Evolutionary conservation across 2,888 invertebrate species (phyloP).

Genomic region (Pterobdella sp.): DNA sequence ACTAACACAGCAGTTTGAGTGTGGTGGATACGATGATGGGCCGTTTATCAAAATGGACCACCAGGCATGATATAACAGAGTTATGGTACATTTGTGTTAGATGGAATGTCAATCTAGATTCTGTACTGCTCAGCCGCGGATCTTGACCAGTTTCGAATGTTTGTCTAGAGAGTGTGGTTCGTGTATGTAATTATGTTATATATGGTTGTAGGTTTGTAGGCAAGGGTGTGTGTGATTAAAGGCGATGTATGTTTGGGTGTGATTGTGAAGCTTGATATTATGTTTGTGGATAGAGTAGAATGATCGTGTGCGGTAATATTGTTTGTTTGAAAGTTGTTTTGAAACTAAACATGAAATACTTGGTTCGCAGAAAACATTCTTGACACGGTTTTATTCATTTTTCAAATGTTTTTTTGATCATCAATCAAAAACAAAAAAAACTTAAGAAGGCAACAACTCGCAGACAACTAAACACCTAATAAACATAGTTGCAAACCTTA

Average conservation of each 20-base stretch:
- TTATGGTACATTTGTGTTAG: conserved; percentile 15
- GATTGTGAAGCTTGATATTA: too few species aligned
- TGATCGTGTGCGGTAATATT: too few species aligned
- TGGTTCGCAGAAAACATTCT: too few species aligned
- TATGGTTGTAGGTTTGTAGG: neutral
- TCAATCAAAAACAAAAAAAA: too few species aligned
- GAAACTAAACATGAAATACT: too few species aligned
- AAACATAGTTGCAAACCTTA: conserved; percentile 3
- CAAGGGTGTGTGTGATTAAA: neutral
- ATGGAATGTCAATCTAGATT: conserved; percentile 22
- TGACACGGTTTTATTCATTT: too few species aligned
- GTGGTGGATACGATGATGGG: neutral
- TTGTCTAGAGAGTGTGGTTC: neutral
- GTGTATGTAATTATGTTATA: conserved; percentile 4
- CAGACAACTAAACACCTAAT: too few species aligned
- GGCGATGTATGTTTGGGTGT: neutral
- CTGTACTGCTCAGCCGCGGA: neutral
- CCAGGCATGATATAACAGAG: conserved; percentile 9
- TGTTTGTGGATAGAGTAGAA: too few species aligned
- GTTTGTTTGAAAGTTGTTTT: too few species aligned
- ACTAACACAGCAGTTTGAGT: neutral
- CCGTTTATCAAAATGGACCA: neutral
- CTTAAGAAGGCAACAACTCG: too few species aligned
- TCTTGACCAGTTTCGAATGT: neutral
- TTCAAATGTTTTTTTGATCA: too few species aligned